Percentiles rank a stretch among this genome's conserved stretches.
These are phyloP conservation scores for Melanogrammus aeglefinus DNA, from an alignment of 2,797 vertebrate species.

Conservation along the genomic window DNA sequence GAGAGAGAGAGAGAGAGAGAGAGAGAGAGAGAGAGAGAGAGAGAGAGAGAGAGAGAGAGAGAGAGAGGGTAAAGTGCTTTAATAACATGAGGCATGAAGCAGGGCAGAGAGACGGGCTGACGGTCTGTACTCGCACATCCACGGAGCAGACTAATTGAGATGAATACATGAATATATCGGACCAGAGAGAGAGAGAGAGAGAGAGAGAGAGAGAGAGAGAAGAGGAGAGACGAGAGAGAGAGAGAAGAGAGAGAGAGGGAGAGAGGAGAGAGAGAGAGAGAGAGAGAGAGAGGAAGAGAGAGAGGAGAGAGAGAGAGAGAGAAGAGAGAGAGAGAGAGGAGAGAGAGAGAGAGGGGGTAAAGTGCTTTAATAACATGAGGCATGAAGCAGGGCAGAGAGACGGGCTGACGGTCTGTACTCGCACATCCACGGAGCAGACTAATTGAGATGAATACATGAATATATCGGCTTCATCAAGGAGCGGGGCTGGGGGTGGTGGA, in stretches of 20 bases:
- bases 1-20: constrained; percentile 33
- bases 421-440: constrained; percentile 61
- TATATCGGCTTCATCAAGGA: constrained; percentile 68
- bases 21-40: constrained; percentile 3
- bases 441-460: constrained; percentile 77
- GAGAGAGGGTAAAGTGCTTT: constrained; percentile 63
- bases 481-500: constrained; percentile 8
- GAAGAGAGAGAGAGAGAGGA: constrained; percentile 9
- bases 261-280: neutral
- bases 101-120: constrained; percentile 55
- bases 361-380: constrained; percentile 70
- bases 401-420: constrained; percentile 65
- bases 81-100: constrained; percentile 61
- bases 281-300: constrained; percentile 26
- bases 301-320: constrained; percentile 19
- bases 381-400: constrained; percentile 41
- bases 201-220: too few species aligned
- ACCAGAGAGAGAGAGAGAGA: too few species aligned
- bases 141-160: constrained; percentile 68
- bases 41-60: constrained; percentile 15
- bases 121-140: constrained; percentile 65
- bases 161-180: constrained; percentile 77
- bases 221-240: too few species aligned
- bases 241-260: constrained; percentile 23
- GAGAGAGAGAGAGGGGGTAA: constrained; percentile 38